phyloP scores from a whole-genome alignment of 2,113 vertebrate genomes.

The Gasterosteus aculeatus region DNA sequence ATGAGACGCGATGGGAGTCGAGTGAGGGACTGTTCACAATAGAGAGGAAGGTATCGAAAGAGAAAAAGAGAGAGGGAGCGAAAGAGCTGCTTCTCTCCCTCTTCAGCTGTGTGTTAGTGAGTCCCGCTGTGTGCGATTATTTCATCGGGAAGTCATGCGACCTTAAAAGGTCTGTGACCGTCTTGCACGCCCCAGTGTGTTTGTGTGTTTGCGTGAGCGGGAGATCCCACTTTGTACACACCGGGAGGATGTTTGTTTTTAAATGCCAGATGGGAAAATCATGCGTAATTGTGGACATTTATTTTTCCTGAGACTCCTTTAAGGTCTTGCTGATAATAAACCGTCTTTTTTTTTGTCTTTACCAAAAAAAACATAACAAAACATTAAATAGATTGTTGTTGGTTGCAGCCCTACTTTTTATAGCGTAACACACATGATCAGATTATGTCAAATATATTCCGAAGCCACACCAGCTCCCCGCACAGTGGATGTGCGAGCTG shows the following conservation, averaged over 20 bases:
- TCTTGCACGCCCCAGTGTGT: neutral
- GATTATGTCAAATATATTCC: neutral
- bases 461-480: neutral
- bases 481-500: neutral
- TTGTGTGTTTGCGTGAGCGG: neutral
- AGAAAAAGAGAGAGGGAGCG: constrained; percentile 5
- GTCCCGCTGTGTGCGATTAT: neutral
- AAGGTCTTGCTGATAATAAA: neutral
- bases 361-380: neutral
- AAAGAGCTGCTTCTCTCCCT: constrained; percentile 31
- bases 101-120: constrained; percentile 6
- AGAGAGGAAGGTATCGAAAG: no score
- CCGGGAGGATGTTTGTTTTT: neutral
- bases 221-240: neutral
- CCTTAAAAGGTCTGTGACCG: neutral
- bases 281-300: neutral
- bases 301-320: neutral
- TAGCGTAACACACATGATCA: neutral
- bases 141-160: no score
- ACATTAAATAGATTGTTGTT: neutral
- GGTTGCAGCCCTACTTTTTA: neutral
- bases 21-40: no score
- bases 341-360: neutral
- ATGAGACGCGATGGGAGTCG: no score
- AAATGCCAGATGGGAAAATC: neutral